Evolutionary conservation across 2,888 invertebrate species (phyloP).

Genomic region (Lasioglossum vierecki): DNA sequence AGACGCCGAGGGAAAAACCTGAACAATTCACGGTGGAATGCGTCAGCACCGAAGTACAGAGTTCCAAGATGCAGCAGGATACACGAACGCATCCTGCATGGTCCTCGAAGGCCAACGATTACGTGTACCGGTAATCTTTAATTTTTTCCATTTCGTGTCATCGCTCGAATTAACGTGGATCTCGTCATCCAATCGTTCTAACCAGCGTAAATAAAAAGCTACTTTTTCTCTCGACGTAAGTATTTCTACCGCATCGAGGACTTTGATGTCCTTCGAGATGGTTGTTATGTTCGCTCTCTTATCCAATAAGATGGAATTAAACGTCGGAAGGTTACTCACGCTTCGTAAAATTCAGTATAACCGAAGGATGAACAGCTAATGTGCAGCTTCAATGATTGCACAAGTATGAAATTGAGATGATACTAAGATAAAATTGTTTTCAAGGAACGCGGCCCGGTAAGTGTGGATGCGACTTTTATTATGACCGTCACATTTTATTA

Average conservation of each 20-base stretch:
- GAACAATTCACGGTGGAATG: slow-evolving; percentile 12
- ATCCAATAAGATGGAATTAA: neutral
- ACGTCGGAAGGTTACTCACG: neutral
- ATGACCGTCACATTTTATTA: no score
- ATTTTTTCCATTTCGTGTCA: slow-evolving; percentile 15
- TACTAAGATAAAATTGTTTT: neutral
- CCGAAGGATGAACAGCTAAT: neutral
- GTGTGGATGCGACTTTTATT: no score
- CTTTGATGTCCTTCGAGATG: slow-evolving; percentile 5
- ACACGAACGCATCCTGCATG: neutral
- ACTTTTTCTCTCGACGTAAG: neutral
- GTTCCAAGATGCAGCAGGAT: slow-evolving; percentile 25
- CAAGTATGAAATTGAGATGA: neutral
- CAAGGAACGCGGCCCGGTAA: neutral
- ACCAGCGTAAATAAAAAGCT: neutral
- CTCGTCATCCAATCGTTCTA: neutral
- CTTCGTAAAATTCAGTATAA: neutral
- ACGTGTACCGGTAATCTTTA: neutral
- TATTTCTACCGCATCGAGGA: neutral
- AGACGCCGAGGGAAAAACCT: neutral
- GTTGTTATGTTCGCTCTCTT: neutral
- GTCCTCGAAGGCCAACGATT: slow-evolving; percentile 28
- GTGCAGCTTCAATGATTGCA: neutral
- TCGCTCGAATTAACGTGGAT: slow-evolving; percentile 15
- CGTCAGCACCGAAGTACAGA: neutral